These are phyloP conservation scores for Dipodomys stephensi DNA, from an alignment of 2,113 vertebrate genomes.

Conservation along the genomic window DNA sequence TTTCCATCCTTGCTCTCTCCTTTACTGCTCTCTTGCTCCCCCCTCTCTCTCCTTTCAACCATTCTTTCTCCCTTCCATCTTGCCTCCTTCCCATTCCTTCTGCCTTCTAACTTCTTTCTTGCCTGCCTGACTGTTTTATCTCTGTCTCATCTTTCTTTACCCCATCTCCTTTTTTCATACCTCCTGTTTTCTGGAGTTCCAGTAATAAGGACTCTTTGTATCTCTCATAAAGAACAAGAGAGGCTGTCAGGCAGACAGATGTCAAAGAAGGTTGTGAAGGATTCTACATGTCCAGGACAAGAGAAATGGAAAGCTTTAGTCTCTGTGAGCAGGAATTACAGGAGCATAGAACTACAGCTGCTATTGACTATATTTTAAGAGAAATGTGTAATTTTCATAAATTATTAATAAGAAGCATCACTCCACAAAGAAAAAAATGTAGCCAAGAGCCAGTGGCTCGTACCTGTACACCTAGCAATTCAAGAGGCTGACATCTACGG, in stretches of 20 bases:
- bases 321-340: not conserved
- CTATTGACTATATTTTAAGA: not conserved
- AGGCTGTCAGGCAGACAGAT: not conserved
- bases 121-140: not conserved
- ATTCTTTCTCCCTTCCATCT: not conserved
- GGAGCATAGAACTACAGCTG: not conserved
- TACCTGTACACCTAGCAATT: too few species aligned
- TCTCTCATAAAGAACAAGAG: not conserved
- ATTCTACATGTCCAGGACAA: not conserved
- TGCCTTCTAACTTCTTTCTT: not conserved
- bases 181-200: not conserved
- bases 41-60: accelerated
- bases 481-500: too few species aligned
- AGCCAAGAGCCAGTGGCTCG: too few species aligned
- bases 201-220: not conserved
- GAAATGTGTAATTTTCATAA: not conserved
- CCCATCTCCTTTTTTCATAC: not conserved
- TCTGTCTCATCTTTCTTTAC: not conserved
- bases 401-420: not conserved
- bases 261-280: not conserved
- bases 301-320: not conserved
- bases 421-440: not conserved
- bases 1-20: not conserved
- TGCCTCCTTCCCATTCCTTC: not conserved
- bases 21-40: accelerated